Conservation (phyloP, 2,888 invertebrate species). For the Antitype chi region DNA sequence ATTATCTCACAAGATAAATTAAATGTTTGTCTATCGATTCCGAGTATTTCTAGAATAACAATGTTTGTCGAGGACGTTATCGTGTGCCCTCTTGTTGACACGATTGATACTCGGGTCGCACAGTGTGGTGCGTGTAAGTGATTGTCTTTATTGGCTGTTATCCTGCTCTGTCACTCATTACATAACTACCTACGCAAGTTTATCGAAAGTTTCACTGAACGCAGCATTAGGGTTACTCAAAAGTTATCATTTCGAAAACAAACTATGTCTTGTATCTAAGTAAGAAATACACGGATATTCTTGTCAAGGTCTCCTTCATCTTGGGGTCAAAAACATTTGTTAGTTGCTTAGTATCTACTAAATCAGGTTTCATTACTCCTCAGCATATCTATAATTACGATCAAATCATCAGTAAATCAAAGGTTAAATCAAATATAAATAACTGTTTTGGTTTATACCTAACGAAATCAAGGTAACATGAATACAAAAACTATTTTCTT, state of each 20-base stretch:
- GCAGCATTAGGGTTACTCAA: slow-evolving; percentile 3
- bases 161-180: slow-evolving; percentile 46
- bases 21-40: slow-evolving; percentile 61
- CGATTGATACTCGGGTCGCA: slow-evolving; percentile 59
- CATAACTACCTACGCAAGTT: slow-evolving; percentile 25
- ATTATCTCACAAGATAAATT: slow-evolving; percentile 30
- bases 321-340: slow-evolving; percentile 42
- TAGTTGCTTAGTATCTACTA: neutral
- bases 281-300: slow-evolving; percentile 1
- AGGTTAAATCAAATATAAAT: slow-evolving; percentile 24
- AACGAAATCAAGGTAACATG: slow-evolving; percentile 45
- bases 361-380: slow-evolving; percentile 6
- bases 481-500: slow-evolving; percentile 35
- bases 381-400: slow-evolving; percentile 15
- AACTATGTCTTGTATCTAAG: slow-evolving; percentile 12
- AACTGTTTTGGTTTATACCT: slow-evolving; percentile 26
- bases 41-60: slow-evolving; percentile 68
- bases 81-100: slow-evolving; percentile 68
- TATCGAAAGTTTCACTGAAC: slow-evolving; percentile 35
- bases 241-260: slow-evolving; percentile 36
- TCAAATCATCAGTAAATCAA: slow-evolving; percentile 17
- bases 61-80: slow-evolving; percentile 70
- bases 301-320: slow-evolving; percentile 27
- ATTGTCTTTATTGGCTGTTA: slow-evolving; percentile 62
- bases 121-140: slow-evolving; percentile 52